Conservation (phyloP, 2,113 vertebrate genomes). For the Elgaria multicarinata region DNA sequence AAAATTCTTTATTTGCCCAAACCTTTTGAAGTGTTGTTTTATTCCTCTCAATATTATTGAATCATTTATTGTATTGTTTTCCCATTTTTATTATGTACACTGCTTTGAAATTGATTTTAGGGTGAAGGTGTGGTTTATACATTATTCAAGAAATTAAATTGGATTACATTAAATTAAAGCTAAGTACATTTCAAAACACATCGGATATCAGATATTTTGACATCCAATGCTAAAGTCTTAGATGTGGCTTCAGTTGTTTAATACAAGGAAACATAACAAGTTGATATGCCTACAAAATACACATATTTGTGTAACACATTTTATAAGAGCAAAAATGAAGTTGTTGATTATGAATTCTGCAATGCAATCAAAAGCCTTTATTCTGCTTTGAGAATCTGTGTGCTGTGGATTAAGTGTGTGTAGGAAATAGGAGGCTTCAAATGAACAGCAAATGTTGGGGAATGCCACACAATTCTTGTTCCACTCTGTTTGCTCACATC, state of each 20-base stretch:
- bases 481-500: not conserved
- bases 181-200: not conserved
- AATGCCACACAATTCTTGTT: not conserved
- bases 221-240: not conserved
- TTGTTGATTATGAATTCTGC: not conserved
- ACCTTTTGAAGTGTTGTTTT: not conserved
- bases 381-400: not conserved
- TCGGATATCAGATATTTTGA: not conserved
- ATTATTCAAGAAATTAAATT: not conserved
- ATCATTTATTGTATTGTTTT: no score
- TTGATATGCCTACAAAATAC: no score
- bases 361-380: not conserved
- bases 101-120: not conserved
- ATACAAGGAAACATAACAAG: no score
- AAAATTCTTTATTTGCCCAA: not conserved
- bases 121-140: not conserved
- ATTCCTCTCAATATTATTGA: not conserved
- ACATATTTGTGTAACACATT: not conserved
- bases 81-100: no score
- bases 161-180: not conserved
- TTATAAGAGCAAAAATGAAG: not conserved
- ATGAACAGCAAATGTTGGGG: not conserved
- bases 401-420: conserved; percentile 22
- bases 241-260: not conserved
- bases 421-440: conserved; percentile 18